Conservation (phyloP, 2,113 vertebrate species). For the Eonycteris spelaea region DNA sequence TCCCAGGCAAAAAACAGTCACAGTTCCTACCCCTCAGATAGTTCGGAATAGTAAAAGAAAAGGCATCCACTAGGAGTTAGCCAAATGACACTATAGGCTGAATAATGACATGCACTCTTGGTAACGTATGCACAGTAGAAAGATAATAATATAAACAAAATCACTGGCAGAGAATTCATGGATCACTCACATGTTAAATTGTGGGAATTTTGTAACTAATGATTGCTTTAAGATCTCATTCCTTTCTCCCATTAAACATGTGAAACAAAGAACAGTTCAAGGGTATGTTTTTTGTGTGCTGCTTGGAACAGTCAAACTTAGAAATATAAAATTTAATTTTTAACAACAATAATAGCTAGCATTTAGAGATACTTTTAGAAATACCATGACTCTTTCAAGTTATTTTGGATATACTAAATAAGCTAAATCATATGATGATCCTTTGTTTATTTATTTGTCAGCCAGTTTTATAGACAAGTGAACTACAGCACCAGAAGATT, state of each 20-base stretch:
- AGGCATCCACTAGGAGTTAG: not conserved
- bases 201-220: not conserved
- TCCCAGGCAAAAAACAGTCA: not conserved
- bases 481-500: not conserved
- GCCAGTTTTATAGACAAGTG: not conserved
- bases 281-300: not conserved
- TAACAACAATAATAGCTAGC: not conserved
- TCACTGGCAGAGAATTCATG: not conserved
- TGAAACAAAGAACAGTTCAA: not conserved
- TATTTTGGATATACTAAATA: not conserved
- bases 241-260: not conserved
- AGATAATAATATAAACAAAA: not conserved
- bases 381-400: not conserved
- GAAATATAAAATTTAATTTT: not conserved
- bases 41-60: not conserved
- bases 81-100: not conserved
- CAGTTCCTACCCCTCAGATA: not conserved
- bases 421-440: too few species aligned
- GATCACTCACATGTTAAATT: not conserved
- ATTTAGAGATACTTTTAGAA: not conserved
- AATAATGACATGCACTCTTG: fast-evolving
- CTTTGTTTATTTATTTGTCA: not conserved
- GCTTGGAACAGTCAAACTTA: not conserved
- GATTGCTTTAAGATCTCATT: not conserved
- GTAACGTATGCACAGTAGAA: not conserved